Percentiles rank a stretch among this genome's conserved stretches.
Evolutionary conservation across 1,140 invertebrate species (phyloP).

Genomic region (Dryas iulia): DNA sequence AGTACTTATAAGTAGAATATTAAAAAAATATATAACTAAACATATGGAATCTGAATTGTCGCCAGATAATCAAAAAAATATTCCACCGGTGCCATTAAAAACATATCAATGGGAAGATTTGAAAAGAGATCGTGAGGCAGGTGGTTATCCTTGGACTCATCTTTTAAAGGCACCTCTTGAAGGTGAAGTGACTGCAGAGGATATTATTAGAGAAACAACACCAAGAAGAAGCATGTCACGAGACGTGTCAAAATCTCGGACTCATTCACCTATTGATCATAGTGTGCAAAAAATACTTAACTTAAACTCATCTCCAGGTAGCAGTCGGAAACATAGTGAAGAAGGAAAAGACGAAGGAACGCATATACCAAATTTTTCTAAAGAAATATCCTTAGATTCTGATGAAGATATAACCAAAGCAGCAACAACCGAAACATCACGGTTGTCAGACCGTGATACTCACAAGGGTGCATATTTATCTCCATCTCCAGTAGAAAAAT

Average conservation of each 20-base stretch:
- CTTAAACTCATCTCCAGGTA: constrained; percentile 76
- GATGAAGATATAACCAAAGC: constrained; percentile 61
- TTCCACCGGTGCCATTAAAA: constrained; percentile 82
- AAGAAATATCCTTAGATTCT: constrained; percentile 77
- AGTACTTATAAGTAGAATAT: background rate
- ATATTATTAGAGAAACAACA: constrained; percentile 67
- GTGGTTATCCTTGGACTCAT: constrained; percentile 87
- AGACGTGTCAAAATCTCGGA: constrained; percentile 68
- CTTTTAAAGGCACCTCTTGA: constrained; percentile 81
- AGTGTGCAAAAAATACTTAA: constrained; percentile 69
- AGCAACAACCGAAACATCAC: constrained; percentile 34
- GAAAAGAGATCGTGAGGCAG: constrained; percentile 80
- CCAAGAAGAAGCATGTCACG: constrained; percentile 75
- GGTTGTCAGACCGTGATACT: constrained; percentile 44
- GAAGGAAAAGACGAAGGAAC: constrained; percentile 71
- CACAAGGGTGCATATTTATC: constrained; percentile 52
- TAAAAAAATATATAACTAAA: constrained; percentile 44
- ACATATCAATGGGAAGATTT: constrained; percentile 89
- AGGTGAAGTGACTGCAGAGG: constrained; percentile 78
- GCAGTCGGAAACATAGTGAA: constrained; percentile 73
- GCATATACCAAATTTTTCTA: constrained; percentile 77
- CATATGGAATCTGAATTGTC: constrained; percentile 78
- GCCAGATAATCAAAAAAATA: constrained; percentile 72
- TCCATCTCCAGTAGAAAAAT: constrained; percentile 52
- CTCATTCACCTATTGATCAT: constrained; percentile 59